phyloP scores from a whole-genome alignment of 1,140 invertebrate species.

The Drosophila fuyamai region DNA sequence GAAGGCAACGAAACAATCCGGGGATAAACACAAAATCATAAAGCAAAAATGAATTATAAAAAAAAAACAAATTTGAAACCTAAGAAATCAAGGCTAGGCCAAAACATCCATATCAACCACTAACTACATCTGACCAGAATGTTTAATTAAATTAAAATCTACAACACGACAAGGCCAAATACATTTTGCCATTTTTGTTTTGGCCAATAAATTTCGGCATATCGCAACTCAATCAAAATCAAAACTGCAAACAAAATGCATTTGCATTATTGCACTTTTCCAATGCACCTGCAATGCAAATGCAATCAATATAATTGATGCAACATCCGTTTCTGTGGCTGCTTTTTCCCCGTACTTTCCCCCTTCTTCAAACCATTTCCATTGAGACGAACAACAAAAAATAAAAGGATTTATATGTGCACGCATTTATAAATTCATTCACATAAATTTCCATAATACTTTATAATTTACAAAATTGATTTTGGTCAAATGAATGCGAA shows the following conservation, averaged over 20 bases:
- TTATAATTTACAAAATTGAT: constrained; percentile 53
- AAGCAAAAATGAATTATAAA: neutral
- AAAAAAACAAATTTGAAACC: constrained; percentile 11
- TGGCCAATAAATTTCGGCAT: constrained; percentile 40
- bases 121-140: neutral
- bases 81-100: constrained; percentile 5
- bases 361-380: constrained; percentile 10
- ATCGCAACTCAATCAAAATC: constrained; percentile 39
- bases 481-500: constrained; percentile 37
- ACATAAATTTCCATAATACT: constrained; percentile 29
- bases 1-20: neutral
- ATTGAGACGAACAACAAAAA: constrained; percentile 31
- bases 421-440: constrained; percentile 30
- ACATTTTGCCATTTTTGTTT: constrained; percentile 1
- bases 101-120: neutral
- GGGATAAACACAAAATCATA: constrained; percentile 2
- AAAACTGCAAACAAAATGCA: constrained; percentile 42
- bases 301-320: constrained; percentile 55
- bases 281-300: constrained; percentile 29
- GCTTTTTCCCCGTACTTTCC: neutral
- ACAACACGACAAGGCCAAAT: too few relatives aligned
- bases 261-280: constrained; percentile 52
- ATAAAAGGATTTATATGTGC: constrained; percentile 21
- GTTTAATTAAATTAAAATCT: constrained; percentile 18
- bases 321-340: constrained; percentile 32